These are phyloP conservation scores for Olivierus martensii DNA, from an alignment of 1,140 invertebrate species.

Conservation along the genomic window DNA sequence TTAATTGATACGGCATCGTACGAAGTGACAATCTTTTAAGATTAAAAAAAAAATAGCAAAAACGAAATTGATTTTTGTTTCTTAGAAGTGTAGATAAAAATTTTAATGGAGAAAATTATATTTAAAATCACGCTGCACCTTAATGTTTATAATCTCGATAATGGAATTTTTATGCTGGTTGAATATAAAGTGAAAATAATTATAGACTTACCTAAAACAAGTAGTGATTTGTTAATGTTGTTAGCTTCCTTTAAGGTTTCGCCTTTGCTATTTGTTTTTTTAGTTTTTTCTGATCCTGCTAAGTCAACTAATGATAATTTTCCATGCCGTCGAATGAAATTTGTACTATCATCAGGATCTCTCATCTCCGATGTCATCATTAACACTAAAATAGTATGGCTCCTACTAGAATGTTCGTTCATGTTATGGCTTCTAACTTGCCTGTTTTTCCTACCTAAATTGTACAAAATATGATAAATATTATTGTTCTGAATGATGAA, in stretches of 20 bases:
- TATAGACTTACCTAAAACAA: constrained; percentile 63
- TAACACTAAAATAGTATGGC: constrained; percentile 86
- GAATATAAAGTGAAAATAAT: too few species aligned
- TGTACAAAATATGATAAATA: too few species aligned
- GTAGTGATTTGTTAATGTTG: constrained; percentile 90
- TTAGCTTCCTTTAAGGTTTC: constrained; percentile 86
- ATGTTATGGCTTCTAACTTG: constrained; percentile 80
- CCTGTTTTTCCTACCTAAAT: constrained; percentile 60
- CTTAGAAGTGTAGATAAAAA: too few species aligned
- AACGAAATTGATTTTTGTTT: too few species aligned
- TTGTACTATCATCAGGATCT: constrained; percentile 27
- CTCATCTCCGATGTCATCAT: constrained; percentile 64
- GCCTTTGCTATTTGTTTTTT: constrained; percentile 79
- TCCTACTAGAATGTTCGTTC: constrained; percentile 90
- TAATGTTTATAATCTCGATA: too few species aligned
- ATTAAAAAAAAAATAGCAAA: too few species aligned
- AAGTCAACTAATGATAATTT: constrained; percentile 90
- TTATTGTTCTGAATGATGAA: too few species aligned
- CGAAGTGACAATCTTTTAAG: too few species aligned
- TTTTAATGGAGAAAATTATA: too few species aligned
- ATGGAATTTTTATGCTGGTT: too few species aligned
- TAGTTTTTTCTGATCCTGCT: constrained; percentile 87
- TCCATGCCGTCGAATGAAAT: constrained; percentile 42
- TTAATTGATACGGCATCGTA: too few species aligned
- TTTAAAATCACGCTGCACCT: too few species aligned